phyloP scores from a whole-genome alignment of 1,140 invertebrate species.

The Drosophila rhopaloa region DNA sequence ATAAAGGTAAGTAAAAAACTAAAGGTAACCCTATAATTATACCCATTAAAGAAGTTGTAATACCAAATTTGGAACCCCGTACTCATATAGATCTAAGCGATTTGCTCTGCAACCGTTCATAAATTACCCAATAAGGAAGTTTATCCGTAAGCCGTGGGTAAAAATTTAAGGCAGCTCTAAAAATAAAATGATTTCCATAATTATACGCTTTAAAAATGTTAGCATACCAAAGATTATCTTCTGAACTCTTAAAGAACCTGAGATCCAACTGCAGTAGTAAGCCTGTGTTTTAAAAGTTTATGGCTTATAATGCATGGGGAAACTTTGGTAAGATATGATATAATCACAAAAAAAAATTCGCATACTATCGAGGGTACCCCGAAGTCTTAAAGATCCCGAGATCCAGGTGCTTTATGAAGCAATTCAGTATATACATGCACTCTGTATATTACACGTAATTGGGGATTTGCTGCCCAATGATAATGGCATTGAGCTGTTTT shows the following conservation, averaged over 20 bases:
- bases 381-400: background rate
- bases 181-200: background rate
- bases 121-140: background rate
- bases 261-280: background rate
- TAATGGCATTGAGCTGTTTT: constrained; percentile 39
- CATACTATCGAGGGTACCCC: background rate
- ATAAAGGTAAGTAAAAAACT: too few relatives aligned
- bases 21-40: too few relatives aligned
- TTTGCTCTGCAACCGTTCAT: background rate
- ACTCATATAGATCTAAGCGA: background rate
- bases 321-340: background rate
- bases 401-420: constrained; percentile 6
- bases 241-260: background rate
- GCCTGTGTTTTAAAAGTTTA: constrained; percentile 3
- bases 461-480: constrained; percentile 45
- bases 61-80: background rate
- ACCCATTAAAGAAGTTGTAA: too few relatives aligned
- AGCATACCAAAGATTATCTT: background rate
- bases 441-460: constrained; percentile 27
- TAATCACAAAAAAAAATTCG: background rate
- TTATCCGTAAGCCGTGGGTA: background rate
- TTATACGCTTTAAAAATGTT: background rate
- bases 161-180: background rate
- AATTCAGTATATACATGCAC: background rate
- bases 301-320: constrained; percentile 3